Evolutionary conservation across 1,140 invertebrate species (phyloP), one percentile per base, ranked within the genome.

Genomic region (Eurosta solidaginis): DNA sequence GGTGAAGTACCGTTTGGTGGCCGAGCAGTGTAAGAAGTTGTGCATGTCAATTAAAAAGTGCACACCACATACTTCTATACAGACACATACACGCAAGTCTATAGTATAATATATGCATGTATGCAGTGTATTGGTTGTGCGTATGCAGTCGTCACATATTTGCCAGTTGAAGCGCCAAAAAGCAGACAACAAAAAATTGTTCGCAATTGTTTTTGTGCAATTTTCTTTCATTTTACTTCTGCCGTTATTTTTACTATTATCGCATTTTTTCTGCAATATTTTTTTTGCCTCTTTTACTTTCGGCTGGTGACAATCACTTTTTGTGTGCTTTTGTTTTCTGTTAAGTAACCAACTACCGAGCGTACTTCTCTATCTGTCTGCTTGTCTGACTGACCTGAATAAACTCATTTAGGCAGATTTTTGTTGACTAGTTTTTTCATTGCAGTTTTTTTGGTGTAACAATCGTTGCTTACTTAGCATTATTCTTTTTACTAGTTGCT

Each of bases 351-450:
- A 3, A 10, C 36, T 33, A n/a, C n/a, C n/a, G n/a, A n/a, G n/a
- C n/a, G n/a, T n/a, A n/a, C n/a, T n/a, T n/a, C n/a, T n/a, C n/a
- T n/a, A 63, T 4, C 4, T 63, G 29, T 29, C 5, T n/a, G 45
- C 6, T 12, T 36, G 33, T 3, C 59, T 14, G 59, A 29, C 6
- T 68, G 29, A 68, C 59, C 59, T 68, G 6, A n/a, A 29, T 36
- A 6, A 42, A 68, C 33, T 68, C 59, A 42, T 68, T 68, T 68
- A 40, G 36, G n/a, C 59, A 68, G n/a, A 68, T 42, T 68, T 68
- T 14, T 1, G 7, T 40, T 22, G 50, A 33, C 7, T n/a, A n/a
- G n/a, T 68, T 59, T 59, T 59, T 36, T 36, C 27, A 47, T 17
- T 6, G n/a, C n/a, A 29, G 25, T 10, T 29, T 29, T 54, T 29